These are phyloP conservation scores for Gopherus flavomarginatus DNA, from an alignment of 2,113 vertebrate species.

Conservation along the genomic window DNA sequence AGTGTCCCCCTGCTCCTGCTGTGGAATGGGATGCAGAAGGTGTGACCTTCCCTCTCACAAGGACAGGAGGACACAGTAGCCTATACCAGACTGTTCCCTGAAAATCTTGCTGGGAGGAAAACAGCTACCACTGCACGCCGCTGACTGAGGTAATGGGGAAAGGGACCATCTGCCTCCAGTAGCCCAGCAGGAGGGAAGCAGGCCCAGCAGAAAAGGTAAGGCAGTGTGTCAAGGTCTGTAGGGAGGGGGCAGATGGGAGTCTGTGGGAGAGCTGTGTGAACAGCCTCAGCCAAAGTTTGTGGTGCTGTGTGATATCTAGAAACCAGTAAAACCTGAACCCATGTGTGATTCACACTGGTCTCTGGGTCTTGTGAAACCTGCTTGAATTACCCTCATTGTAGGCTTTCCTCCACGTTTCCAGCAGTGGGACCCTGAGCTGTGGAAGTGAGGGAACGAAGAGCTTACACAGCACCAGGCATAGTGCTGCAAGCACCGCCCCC, in stretches of 20 bases:
- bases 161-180: not conserved
- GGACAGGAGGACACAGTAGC: not conserved
- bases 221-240: not conserved
- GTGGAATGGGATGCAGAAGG: not conserved
- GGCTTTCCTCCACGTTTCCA: not conserved
- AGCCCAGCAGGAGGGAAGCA: not conserved
- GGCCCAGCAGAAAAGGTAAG: not conserved
- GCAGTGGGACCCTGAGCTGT: not conserved
- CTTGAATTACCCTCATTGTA: not conserved
- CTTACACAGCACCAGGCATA: not conserved
- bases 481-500: not conserved
- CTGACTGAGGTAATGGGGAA: not conserved
- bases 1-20: not conserved
- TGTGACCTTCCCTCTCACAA: not conserved
- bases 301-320: not conserved
- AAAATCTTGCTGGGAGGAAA: not conserved
- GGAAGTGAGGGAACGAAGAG: not conserved
- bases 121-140: not conserved
- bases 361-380: not conserved
- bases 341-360: not conserved
- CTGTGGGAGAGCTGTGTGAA: not conserved
- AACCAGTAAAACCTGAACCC: not conserved
- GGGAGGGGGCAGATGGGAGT: not conserved
- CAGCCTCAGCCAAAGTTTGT: not conserved
- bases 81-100: not conserved